A percentile compares a stretch with the other conserved stretches of the same genome.
phyloP scores from a whole-genome alignment of 2,888 invertebrate genomes.

The Andrena bucephala region DNA sequence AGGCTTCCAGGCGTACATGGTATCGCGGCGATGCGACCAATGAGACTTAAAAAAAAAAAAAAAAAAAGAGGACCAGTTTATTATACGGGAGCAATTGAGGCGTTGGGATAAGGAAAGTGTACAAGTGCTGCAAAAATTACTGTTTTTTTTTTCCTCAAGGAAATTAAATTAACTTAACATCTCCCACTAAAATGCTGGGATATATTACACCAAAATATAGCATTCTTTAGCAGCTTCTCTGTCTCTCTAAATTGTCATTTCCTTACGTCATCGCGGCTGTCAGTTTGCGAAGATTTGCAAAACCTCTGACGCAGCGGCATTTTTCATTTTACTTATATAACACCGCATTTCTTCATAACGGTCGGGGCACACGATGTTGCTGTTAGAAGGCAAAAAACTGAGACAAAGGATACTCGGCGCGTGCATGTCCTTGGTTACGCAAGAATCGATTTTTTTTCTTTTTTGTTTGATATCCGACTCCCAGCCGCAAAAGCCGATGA shows the following conservation, averaged over 20 bases:
- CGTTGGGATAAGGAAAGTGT: constrained; percentile 4
- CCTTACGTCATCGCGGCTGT: too few relatives aligned
- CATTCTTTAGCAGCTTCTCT: not conserved
- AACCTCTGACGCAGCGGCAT: not conserved
- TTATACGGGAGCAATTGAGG: constrained; percentile 26
- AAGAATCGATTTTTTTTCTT: not conserved
- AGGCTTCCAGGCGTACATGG: constrained; percentile 56
- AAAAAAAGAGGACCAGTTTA: constrained; percentile 21
- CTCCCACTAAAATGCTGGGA: not conserved
- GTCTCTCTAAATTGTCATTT: too few relatives aligned
- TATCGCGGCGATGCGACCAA: constrained; percentile 33
- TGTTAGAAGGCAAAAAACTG: not conserved
- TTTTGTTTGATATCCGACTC: not conserved
- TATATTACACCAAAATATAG: not conserved
- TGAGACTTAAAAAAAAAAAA: constrained; percentile 24
- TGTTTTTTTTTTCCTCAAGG: not conserved
- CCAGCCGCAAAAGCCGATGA: not conserved
- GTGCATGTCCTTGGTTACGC: not conserved
- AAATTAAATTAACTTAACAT: not conserved
- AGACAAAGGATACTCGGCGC: not conserved
- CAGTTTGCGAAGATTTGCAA: too few relatives aligned
- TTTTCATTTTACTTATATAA: not conserved
- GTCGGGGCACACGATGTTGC: not conserved
- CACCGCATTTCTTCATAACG: not conserved
- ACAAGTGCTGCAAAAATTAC: constrained; percentile 10